Evolutionary conservation across 2,113 vertebrate species (phyloP), one percentile per base, ranked within the genome.

Genomic region (Cygnus buccinator): DNA sequence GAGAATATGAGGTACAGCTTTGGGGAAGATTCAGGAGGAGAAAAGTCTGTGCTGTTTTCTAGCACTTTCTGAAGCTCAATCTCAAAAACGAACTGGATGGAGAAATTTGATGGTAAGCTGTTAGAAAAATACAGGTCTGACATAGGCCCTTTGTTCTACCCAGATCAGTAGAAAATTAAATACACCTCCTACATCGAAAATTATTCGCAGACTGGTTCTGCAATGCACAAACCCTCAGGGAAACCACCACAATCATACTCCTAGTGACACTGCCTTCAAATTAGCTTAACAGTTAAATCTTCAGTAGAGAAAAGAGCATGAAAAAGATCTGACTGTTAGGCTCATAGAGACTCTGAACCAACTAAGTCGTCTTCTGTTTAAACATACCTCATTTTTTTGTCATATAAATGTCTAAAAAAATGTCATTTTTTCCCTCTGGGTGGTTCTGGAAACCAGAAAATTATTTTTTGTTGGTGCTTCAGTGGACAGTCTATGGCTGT

Each of bases 341-440:
- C 86, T 97, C 83, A 44, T 52, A 96, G 71, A 70, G 80, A 37
- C 74, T 68, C 87, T 35, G 82, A 97, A 89, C 89, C 73, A 90
- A 28, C 91, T 59, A 78, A 62, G 93, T 46, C 84, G 15, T 92
- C 90, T 80, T 96, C 59, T 93, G 48, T 73, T 97, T 95, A 93
- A 94, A 95, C 94, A 91, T n/a, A 90, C 35, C 80, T 79, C 79
- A 13, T 39, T 39, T 65, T 93, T 95, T 35, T 73, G 92, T 63
- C 73, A 95, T 70, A 96, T 86, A 96, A 92, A 89, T 59, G 71
- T 63, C 91, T 92, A 92, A 97, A 97, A 97, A 92, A 92, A 66
- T 3, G 29, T 58, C 46, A 41, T 23, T 16, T 79, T 67, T 18
- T 67, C 70, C 31, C 35, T 84, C 72, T 68, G 44, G 48, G 22